phyloP scores from a whole-genome alignment of 1,140 invertebrate species.

The Diuraphis noxia region DNA sequence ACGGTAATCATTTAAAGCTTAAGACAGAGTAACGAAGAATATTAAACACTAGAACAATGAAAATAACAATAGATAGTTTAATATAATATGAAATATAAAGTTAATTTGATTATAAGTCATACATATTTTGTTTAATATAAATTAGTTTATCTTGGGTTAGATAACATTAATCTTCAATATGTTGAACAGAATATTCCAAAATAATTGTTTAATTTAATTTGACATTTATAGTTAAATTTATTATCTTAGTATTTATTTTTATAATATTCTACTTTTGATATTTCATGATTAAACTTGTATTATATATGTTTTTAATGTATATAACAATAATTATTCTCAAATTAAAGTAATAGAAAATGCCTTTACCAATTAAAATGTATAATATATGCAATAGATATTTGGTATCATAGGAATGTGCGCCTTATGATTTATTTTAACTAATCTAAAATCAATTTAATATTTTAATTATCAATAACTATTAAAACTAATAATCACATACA shows the following conservation, averaged over 20 bases:
- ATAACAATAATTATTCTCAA: background rate
- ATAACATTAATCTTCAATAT: background rate
- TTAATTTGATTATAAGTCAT: background rate
- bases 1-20: slow-evolving; percentile 3
- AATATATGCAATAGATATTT: background rate
- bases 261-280: background rate
- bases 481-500: background rate
- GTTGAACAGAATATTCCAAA: background rate
- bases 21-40: background rate
- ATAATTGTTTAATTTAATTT: background rate
- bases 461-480: background rate
- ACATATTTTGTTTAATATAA: background rate
- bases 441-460: background rate
- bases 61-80: background rate
- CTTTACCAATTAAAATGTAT: background rate
- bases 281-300: background rate
- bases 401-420: background rate
- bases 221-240: background rate
- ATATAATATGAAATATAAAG: background rate
- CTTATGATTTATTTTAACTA: background rate
- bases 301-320: too few species aligned
- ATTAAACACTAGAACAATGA: background rate
- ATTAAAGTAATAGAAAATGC: background rate
- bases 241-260: background rate
- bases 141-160: background rate